phyloP scores from a whole-genome alignment of 2,888 invertebrate species.

The Pollenia labialis region DNA sequence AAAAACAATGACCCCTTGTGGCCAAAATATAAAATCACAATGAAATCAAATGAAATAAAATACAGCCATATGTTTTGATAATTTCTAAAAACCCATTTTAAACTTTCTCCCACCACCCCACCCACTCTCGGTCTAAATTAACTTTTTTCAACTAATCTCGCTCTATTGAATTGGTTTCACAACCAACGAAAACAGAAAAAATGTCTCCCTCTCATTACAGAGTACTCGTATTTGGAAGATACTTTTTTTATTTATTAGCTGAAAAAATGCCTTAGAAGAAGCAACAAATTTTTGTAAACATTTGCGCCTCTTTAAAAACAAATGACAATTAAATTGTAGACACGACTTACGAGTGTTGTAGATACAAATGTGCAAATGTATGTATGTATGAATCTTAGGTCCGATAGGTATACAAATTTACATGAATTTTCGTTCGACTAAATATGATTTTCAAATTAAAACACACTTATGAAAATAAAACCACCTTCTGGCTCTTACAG shows the following conservation, averaged over 20 bases:
- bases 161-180: slow-evolving; percentile 14
- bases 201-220: slow-evolving; percentile 9
- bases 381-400: slow-evolving; percentile 25
- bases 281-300: slow-evolving; percentile 70
- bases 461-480: slow-evolving; percentile 55
- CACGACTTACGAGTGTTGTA: slow-evolving; percentile 55
- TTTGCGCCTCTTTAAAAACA: slow-evolving; percentile 71
- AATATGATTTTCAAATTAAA: slow-evolving; percentile 67
- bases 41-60: slow-evolving; percentile 56
- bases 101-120: slow-evolving; percentile 11
- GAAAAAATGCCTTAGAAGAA: slow-evolving; percentile 40
- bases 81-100: slow-evolving; percentile 41
- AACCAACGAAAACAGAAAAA: slow-evolving; percentile 49
- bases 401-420: slow-evolving; percentile 44
- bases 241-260: not conserved
- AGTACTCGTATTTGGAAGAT: not conserved
- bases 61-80: slow-evolving; percentile 69
- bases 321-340: slow-evolving; percentile 70
- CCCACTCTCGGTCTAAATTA: not conserved
- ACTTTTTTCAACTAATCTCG: slow-evolving; percentile 12
- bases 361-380: slow-evolving; percentile 31
- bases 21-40: slow-evolving; percentile 60
- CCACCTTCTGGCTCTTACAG: slow-evolving; percentile 49
- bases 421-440: slow-evolving; percentile 36
- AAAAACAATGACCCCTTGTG: slow-evolving; percentile 71